Evolutionary conservation across 2,797 vertebrate species (phyloP).

Genomic region (Chelonia mydas): DNA sequence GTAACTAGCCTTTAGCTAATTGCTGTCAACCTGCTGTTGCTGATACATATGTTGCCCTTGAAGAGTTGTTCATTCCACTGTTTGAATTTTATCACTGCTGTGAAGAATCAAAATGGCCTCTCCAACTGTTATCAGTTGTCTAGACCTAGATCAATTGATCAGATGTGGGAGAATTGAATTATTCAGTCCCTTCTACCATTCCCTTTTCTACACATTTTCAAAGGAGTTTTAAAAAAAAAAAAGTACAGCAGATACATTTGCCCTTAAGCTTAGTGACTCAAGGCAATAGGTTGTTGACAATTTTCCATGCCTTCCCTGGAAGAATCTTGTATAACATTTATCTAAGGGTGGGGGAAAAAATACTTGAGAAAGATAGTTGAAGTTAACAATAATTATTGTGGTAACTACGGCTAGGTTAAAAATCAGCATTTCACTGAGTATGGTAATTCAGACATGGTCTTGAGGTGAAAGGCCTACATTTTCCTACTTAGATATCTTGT

Average conservation of each 20-base stretch:
- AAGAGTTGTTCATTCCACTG: not conserved
- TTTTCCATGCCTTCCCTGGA: no score
- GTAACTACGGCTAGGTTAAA: not conserved
- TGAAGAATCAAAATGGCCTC: not conserved
- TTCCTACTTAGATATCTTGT: not conserved
- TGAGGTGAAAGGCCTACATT: not conserved
- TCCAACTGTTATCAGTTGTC: not conserved
- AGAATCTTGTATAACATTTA: no score
- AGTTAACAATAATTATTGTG: not conserved
- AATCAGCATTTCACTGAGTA: not conserved
- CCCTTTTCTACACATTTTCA: not conserved
- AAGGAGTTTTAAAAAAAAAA: not conserved
- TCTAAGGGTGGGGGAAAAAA: not conserved
- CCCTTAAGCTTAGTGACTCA: no score
- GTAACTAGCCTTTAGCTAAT: not conserved
- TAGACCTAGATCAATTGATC: not conserved
- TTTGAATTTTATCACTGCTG: accelerated
- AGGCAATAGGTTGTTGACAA: no score
- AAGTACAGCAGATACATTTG: not conserved
- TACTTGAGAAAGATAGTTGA: not conserved
- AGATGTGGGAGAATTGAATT: not conserved
- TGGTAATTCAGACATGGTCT: not conserved
- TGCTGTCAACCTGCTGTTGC: not conserved
- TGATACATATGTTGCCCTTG: accelerated
- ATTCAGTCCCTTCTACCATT: not conserved